These are phyloP conservation scores for Coenonympha glycerion DNA, from an alignment of 2,888 invertebrate genomes.

Conservation along the genomic window DNA sequence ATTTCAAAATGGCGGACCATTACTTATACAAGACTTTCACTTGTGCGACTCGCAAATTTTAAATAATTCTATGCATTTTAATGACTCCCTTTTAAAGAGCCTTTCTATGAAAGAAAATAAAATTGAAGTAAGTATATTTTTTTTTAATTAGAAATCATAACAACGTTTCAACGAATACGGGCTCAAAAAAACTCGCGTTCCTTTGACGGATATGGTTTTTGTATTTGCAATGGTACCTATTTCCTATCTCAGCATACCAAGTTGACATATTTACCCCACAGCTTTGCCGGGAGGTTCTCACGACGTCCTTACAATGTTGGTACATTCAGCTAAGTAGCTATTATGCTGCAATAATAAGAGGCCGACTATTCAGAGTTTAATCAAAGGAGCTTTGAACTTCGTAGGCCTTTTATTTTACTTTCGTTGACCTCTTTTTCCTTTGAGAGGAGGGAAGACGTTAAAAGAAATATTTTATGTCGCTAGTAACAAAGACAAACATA, in stretches of 20 bases:
- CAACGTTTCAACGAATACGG: no score
- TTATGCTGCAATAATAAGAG: constrained; percentile 9
- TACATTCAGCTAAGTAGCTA: constrained; percentile 20
- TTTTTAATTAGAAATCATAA: no score
- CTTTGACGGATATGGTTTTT: no score
- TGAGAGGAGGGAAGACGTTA: neutral
- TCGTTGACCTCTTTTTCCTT: constrained; percentile 3
- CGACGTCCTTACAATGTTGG: constrained; percentile 5
- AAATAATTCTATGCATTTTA: neutral
- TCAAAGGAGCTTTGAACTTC: constrained; percentile 7
- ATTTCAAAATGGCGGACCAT: constrained; percentile 21
- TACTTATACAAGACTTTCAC: constrained; percentile 5
- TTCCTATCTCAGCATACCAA: no score
- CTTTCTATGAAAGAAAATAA: no score
- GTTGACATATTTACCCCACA: constrained; percentile 6
- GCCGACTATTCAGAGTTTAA: constrained; percentile 1
- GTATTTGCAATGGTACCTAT: no score
- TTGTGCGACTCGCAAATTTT: neutral
- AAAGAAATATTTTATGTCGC: neutral
- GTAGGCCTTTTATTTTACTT: constrained; percentile 4
- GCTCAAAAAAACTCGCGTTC: no score
- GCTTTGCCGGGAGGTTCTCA: neutral
- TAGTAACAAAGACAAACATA: no score
- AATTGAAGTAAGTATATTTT: no score
- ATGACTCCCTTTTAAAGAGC: neutral